Conservation (phyloP, 2,113 vertebrate genomes). For the Emydocephalus ijimae region DNA sequence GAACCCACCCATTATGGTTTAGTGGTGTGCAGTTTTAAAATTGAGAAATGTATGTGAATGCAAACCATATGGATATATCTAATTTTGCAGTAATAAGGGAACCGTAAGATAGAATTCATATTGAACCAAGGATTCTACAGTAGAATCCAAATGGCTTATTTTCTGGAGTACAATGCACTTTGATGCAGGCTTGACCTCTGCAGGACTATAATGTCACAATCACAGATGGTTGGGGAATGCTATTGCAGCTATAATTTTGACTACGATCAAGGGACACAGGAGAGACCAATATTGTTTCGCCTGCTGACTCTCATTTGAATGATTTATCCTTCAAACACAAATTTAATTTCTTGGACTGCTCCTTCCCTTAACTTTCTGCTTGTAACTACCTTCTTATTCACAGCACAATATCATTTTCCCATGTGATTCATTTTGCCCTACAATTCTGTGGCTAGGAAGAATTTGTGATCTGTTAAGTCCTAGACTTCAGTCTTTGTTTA, state of each 20-base stretch:
- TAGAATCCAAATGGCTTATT: neutral
- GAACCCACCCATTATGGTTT: neutral
- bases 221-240: neutral
- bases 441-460: conserved; percentile 33
- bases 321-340: neutral
- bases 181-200: neutral
- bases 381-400: neutral
- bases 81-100: neutral
- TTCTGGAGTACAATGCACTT: neutral
- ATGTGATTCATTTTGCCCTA: conserved; percentile 40
- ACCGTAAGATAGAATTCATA: neutral
- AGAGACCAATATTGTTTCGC: neutral
- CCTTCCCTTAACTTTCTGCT: neutral
- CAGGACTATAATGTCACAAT: neutral
- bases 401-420: neutral
- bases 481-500: conserved; percentile 26
- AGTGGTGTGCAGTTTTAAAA: neutral
- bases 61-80: neutral
- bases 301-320: neutral
- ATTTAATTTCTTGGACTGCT: neutral
- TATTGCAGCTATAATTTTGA: neutral
- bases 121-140: neutral
- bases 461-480: conserved; percentile 28
- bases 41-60: neutral
- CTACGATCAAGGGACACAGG: neutral